Percentiles rank a stretch among this genome's conserved stretches.
These are phyloP conservation scores for Phyto melanocephala DNA, from an alignment of 2,888 invertebrate genomes.

Conservation along the genomic window DNA sequence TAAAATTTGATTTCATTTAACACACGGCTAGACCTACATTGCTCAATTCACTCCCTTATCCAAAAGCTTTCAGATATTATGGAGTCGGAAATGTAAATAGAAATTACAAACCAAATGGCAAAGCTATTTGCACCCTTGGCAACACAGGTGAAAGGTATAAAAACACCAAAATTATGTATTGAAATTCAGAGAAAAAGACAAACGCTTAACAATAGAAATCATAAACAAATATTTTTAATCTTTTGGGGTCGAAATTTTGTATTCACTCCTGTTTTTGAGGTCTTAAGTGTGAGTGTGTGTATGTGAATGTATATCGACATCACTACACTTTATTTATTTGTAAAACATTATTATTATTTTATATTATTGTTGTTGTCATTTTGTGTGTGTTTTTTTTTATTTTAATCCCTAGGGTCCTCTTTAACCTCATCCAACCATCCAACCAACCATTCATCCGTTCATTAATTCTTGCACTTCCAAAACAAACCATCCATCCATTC, in stretches of 20 bases:
- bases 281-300: background rate
- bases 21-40: too few relatives aligned
- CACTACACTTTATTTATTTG: constrained; percentile 47
- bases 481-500: constrained; percentile 24
- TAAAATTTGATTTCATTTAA: too few relatives aligned
- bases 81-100: too few relatives aligned
- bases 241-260: constrained; percentile 37
- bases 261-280: background rate
- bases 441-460: background rate
- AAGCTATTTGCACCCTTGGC: too few relatives aligned
- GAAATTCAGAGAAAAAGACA: background rate
- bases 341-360: constrained; percentile 43
- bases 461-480: constrained; percentile 5
- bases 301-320: constrained; percentile 2
- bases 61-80: too few relatives aligned
- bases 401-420: constrained; percentile 55
- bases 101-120: too few relatives aligned
- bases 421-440: constrained; percentile 34
- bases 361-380: constrained; percentile 8
- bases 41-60: too few relatives aligned
- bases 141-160: too few relatives aligned
- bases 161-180: background rate
- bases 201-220: background rate
- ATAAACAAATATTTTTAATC: constrained; percentile 39
- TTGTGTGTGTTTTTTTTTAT: constrained; percentile 16